Conservation (phyloP, 2,797 vertebrate species). For the Sarcophilus harrisii region DNA sequence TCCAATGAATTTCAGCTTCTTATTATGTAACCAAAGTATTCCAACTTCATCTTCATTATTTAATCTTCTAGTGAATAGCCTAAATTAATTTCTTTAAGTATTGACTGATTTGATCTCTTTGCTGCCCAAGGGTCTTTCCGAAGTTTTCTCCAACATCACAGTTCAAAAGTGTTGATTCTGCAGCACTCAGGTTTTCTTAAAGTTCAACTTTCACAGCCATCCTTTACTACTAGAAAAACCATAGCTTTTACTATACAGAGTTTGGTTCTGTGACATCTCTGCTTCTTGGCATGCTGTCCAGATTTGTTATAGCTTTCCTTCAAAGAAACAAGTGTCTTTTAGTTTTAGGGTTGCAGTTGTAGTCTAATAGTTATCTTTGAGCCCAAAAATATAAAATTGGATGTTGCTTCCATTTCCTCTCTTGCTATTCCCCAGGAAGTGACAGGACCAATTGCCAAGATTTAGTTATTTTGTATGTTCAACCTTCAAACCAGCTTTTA, state of each 20-base stretch:
- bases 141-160: background rate
- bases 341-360: background rate
- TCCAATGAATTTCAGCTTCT: background rate
- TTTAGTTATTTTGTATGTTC: background rate
- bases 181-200: background rate
- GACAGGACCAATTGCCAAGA: background rate
- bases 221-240: background rate
- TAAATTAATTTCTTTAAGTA: background rate
- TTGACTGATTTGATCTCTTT: background rate
- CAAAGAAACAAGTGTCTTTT: background rate
- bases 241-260: background rate
- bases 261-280: background rate
- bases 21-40: background rate
- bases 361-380: background rate
- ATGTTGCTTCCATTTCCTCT: background rate
- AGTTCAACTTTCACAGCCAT: background rate
- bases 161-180: background rate
- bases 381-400: background rate
- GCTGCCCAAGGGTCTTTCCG: background rate
- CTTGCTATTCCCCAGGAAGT: background rate
- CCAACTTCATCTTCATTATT: background rate
- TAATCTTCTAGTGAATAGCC: background rate
- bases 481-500: background rate
- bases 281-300: background rate
- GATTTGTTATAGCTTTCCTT: background rate